These are phyloP conservation scores for Dendrolimus punctatus DNA, from an alignment of 1,140 invertebrate genomes.

Conservation along the genomic window DNA sequence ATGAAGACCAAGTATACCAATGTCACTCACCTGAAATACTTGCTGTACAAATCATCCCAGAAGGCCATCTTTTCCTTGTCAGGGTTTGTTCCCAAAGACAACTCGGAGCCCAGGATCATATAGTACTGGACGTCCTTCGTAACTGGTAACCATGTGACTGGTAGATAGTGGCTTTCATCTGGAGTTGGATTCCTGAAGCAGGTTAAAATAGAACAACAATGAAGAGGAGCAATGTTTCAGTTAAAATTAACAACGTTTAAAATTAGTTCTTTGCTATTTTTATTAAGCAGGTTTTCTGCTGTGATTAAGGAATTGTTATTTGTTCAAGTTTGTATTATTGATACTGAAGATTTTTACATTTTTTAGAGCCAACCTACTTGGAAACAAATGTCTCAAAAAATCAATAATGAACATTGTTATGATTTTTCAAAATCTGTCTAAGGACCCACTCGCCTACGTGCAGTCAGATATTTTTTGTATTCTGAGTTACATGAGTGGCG, in stretches of 20 bases:
- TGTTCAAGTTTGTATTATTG: no score
- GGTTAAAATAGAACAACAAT: background rate
- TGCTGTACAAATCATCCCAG: conserved; percentile 60
- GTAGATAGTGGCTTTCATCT: conserved; percentile 49
- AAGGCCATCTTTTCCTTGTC: conserved; percentile 62
- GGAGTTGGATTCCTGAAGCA: conserved; percentile 68
- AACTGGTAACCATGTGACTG: conserved; percentile 59
- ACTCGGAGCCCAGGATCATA: conserved; percentile 51
- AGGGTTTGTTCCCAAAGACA: conserved; percentile 44
- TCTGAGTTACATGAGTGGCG: no score
- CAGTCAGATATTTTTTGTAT: no score
- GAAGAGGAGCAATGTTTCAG: background rate
- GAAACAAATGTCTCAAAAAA: no score
- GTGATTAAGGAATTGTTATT: background rate
- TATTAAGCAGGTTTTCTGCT: background rate
- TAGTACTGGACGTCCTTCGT: conserved; percentile 54
- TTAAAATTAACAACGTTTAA: conserved; percentile 4
- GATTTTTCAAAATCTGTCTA: no score
- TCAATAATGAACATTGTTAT: no score
- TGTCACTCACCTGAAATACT: conserved; percentile 10
- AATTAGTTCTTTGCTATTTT: background rate
- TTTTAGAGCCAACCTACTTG: no score
- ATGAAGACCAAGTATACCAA: no score
- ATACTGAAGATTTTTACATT: no score
- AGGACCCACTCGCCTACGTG: no score